Evolutionary conservation across 2,797 vertebrate genomes (phyloP).

Genomic region (Acridotheres tristis): DNA sequence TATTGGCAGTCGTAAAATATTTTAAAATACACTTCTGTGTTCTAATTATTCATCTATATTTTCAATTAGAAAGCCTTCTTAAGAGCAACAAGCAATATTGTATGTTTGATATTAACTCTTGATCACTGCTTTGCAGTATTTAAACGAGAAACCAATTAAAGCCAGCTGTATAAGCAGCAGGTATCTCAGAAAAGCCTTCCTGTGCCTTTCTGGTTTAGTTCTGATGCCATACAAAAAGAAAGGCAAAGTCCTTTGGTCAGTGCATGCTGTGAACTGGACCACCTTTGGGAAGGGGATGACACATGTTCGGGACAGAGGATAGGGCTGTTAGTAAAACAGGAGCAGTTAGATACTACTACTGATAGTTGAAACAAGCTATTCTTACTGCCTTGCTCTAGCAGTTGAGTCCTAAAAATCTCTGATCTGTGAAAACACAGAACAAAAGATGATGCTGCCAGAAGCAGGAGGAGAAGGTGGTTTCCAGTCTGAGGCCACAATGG

Average conservation of each 20-base stretch:
- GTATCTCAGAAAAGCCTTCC: not conserved
- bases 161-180: conserved; percentile 24
- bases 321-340: not conserved
- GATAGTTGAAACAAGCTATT: not conserved
- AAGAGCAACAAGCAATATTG: not conserved
- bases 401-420: not conserved
- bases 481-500: conserved; percentile 16
- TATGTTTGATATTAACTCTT: not conserved
- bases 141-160: conserved; percentile 40
- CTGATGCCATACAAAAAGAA: not conserved
- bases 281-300: not conserved
- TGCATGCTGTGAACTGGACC: not conserved
- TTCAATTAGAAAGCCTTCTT: conserved; percentile 10
- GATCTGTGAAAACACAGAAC: not conserved
- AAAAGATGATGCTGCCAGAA: not conserved
- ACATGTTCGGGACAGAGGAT: not conserved
- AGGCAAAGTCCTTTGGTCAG: not conserved
- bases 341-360: not conserved
- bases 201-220: not conserved
- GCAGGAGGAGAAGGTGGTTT: accelerated
- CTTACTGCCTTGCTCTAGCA: not conserved
- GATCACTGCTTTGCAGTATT: conserved; percentile 25
- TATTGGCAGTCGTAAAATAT: not conserved
- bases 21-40: not conserved
- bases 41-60: not conserved